These are phyloP conservation scores for Drymodes brunneopygia DNA, from an alignment of 2,113 vertebrate species.

Conservation along the genomic window DNA sequence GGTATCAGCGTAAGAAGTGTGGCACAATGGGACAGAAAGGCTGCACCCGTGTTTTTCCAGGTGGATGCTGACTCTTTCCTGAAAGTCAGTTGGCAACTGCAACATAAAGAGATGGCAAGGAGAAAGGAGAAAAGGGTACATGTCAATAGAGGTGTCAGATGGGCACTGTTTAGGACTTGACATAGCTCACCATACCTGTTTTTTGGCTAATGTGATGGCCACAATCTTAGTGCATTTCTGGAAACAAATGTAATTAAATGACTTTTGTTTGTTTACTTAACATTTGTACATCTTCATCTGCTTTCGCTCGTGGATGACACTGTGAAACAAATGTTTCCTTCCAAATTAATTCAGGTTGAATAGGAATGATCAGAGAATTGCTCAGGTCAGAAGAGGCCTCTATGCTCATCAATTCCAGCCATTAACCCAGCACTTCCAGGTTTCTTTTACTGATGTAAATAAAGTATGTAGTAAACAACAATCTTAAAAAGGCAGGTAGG, in stretches of 20 bases:
- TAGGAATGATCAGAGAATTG: neutral
- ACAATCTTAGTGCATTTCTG: neutral
- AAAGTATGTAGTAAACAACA: neutral
- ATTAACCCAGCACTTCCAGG: neutral
- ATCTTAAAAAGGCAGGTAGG: neutral
- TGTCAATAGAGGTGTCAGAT: neutral
- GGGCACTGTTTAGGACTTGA: neutral
- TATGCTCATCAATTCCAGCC: neutral
- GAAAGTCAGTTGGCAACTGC: constrained; percentile 88
- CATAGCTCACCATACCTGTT: neutral
- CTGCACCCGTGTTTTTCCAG: constrained; percentile 81
- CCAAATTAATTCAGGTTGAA: neutral
- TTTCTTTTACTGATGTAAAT: neutral
- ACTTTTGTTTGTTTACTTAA: neutral
- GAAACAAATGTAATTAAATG: neutral
- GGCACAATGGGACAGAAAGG: constrained; percentile 76
- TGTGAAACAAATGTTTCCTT: neutral
- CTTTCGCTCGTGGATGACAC: neutral
- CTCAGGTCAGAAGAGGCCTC: neutral
- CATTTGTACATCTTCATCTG: neutral
- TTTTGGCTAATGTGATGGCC: neutral
- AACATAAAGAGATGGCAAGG: neutral
- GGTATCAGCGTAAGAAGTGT: constrained; percentile 82
- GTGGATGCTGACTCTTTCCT: constrained; percentile 87
- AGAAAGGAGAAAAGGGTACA: neutral